Evolutionary conservation across 2,888 invertebrate genomes (phyloP), one percentile per base, ranked within the genome.

Genomic region (Tipula unca): DNA sequence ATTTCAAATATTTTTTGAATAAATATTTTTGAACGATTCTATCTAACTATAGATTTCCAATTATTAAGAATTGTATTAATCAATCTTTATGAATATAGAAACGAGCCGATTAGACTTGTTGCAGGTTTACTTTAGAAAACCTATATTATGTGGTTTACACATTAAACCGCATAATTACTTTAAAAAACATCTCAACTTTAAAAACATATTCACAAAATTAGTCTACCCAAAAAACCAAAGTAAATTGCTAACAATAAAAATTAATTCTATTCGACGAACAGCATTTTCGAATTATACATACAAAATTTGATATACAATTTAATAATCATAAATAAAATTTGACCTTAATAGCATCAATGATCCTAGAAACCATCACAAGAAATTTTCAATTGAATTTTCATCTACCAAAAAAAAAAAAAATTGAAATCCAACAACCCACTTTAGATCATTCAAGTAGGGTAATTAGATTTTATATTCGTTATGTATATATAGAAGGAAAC

Each of bases 401-500:
- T 69, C 69, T 69, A 69, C 6, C 69, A 69, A 69, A 25, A 69
- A 48, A 48, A 4, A 48, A 39, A 14, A 25, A 69, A 69, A 69
- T 25, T 69, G 69, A 25, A 69, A 69, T 69, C 69, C 25, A 69
- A 69, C 69, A 69, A 69, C 69, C 69, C 69, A 69, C 69, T 69
- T 69, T 25, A 69, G 25, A 69, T 69, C 69, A 69, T 69, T 69
- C 69, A 25, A 69, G 69, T 69, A 25, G 69, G 69, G 69, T 69
- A 69, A 69, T 69, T 69, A 69, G 69, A 69, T 69, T 69, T 69
- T 69, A 69, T 69, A 69, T 69, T 69, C 69, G 69, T 69, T 48
- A 48, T n/a, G n/a, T n/a, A n/a, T n/a, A n/a, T n/a, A n/a, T n/a
- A n/a, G n/a, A n/a, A n/a, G n/a, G n/a, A n/a, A n/a, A 48, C 4